Percentiles rank a stretch among this genome's conserved stretches.
These are phyloP conservation scores for Calliphora vicina DNA, from an alignment of 1,140 invertebrate species.

Conservation along the genomic window DNA sequence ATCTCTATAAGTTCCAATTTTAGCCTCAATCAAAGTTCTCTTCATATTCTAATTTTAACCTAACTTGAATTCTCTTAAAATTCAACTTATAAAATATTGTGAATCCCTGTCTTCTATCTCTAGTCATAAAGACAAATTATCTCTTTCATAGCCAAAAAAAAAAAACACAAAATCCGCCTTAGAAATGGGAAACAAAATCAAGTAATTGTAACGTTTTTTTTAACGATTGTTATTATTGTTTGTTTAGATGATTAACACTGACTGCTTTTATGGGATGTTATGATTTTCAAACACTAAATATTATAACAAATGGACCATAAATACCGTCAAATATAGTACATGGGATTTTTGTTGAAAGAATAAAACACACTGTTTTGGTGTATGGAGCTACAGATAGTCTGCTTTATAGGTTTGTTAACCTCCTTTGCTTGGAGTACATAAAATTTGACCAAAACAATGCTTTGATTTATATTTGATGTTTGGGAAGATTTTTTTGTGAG, in stretches of 20 bases:
- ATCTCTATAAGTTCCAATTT: no score
- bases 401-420: not conserved
- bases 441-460: not conserved
- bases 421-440: not conserved
- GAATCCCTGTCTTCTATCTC: no score
- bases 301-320: conserved; percentile 33
- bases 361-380: not conserved
- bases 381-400: not conserved
- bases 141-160: no score
- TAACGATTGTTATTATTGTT: conserved; percentile 8
- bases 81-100: no score
- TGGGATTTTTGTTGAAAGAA: not conserved
- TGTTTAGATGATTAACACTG: conserved; percentile 25
- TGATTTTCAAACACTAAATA: conserved; percentile 24
- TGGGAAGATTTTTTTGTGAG: not conserved
- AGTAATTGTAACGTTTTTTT: conserved; percentile 32
- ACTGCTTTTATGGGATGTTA: not conserved
- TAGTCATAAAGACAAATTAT: no score
- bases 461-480: conserved; percentile 17
- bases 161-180: no score
- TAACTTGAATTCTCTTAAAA: no score
- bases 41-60: no score
- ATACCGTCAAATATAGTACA: conserved; percentile 4
- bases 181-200: not conserved
- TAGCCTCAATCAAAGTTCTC: no score